phyloP scores from a whole-genome alignment of 2,888 invertebrate species.

The Eristalis pertinax region DNA sequence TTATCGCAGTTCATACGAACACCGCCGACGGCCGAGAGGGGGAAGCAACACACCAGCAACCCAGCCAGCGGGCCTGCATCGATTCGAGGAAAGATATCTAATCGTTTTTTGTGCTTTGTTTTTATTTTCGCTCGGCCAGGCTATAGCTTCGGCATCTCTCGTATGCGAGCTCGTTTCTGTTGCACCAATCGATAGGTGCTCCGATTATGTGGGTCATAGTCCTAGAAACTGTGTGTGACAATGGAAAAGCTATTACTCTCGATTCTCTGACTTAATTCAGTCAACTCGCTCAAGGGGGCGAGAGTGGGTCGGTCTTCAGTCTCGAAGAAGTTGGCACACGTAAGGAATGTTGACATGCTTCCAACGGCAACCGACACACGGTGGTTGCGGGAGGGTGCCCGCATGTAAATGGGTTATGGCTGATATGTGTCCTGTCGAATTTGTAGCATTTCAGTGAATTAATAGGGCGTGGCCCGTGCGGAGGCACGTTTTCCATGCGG shows the following conservation, averaged over 20 bases:
- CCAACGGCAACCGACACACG: background rate
- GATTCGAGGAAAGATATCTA: constrained; percentile 11
- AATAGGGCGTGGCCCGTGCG: background rate
- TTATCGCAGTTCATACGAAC: background rate
- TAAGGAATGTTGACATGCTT: background rate
- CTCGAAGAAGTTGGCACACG: constrained; percentile 9
- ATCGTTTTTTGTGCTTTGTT: background rate
- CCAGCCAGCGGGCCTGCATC: too few species aligned
- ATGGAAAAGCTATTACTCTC: background rate
- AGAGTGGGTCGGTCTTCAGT: background rate
- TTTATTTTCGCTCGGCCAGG: background rate
- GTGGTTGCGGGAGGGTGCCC: background rate
- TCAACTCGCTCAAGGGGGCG: background rate
- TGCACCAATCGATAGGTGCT: constrained; percentile 28
- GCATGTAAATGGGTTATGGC: background rate
- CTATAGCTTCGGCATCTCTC: background rate
- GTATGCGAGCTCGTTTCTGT: background rate
- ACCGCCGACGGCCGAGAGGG: too few species aligned
- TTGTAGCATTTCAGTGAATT: background rate
- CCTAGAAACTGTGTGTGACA: constrained; percentile 38
- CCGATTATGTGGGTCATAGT: constrained; percentile 57
- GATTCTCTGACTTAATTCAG: background rate
- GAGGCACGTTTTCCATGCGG: background rate
- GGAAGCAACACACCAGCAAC: background rate
- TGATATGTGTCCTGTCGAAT: background rate